Evolutionary conservation across 2,888 invertebrate species (phyloP), one percentile per base, ranked within the genome.

Genomic region (Campoletis raptor): DNA sequence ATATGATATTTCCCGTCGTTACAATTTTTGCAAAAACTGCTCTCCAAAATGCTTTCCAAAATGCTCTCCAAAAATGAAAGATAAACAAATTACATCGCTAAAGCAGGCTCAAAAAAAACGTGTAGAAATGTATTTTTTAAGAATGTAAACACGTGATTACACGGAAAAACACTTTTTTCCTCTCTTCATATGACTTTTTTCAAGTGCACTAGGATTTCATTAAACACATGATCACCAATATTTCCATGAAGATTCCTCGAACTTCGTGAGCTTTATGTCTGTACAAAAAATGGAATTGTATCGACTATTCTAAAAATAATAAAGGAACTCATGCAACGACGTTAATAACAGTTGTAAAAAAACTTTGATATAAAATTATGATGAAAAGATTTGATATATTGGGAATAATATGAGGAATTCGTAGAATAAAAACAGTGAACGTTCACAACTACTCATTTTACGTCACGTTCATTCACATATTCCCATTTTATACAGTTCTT

Each of bases 381-480:
- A 1, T 24, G 12, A 57, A 57, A 0, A 57, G 6, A 24, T 24
- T 57, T 24, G 21, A 24, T 12, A 57, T 57, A 3, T 8, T 24
- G 57, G 5, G 24, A 57, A 24, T 12, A 24, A 57, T 9, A 21
- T 54, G 4, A 24, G 6, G 12, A 57, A 24, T 12, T 57, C 3
- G 57, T 9, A 12, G 5, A 57, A 57, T 24, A 57, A 24, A 12
- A 24, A 24, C 12, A 5, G 57, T 57, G 57, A 24, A 57, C 12
- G 4, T 12, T 9, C 12, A 57, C 57, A 12, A 12, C 21, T 12
- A 24, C 57, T 57, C 57, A 57, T 69, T 69, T 69, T 45, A 21
- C 69, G 45, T 69, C 69, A 24, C 64, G 61, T 42, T 81, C 54
- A n/a, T 37, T 36, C 12, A 36, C 24, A 42, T 57, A 21, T 57